Conservation (phyloP, 2,113 vertebrate genomes). For the Poecilia latipinna region DNA sequence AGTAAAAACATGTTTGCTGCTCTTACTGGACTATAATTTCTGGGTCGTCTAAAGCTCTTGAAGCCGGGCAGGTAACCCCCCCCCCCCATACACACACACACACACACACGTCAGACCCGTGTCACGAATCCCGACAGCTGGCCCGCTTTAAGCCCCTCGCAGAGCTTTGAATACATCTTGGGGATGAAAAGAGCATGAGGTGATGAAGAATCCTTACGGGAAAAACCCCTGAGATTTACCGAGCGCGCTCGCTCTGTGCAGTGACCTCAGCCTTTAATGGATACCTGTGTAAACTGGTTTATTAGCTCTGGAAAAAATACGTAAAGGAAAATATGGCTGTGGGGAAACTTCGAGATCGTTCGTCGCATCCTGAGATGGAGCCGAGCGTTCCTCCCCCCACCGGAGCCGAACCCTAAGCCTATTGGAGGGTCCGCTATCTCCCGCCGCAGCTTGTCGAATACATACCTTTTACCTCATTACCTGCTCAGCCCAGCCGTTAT, state of each 20-base stretch:
- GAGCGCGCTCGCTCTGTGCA: slow-evolving; percentile 43
- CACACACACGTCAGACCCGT: slow-evolving; percentile 26
- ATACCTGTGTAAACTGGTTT: slow-evolving; percentile 63
- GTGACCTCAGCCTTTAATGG: slow-evolving; percentile 66
- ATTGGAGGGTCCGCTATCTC: slow-evolving; percentile 64
- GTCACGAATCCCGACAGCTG: slow-evolving; percentile 54
- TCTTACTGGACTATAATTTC: no score
- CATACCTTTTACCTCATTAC: slow-evolving; percentile 75
- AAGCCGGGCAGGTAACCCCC: slow-evolving; percentile 54
- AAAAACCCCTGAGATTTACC: slow-evolving; percentile 56
- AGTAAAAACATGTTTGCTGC: no score
- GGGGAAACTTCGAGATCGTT: slow-evolving; percentile 44
- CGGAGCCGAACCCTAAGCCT: slow-evolving; percentile 38
- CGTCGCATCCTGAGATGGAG: slow-evolving; percentile 46
- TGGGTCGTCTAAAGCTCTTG: background rate
- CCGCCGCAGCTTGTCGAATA: slow-evolving; percentile 70
- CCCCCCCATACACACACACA: no score
- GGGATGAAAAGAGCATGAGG: slow-evolving; percentile 55
- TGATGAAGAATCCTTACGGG: slow-evolving; percentile 53
- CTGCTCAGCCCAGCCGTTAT: slow-evolving; percentile 65
- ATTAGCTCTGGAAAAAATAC: slow-evolving; percentile 66
- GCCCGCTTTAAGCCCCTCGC: slow-evolving; percentile 53
- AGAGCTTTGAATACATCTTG: slow-evolving; percentile 58
- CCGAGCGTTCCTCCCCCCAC: slow-evolving; percentile 39
- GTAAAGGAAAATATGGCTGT: slow-evolving; percentile 41